These are phyloP conservation scores for Stylophora pistillata DNA, from an alignment of 64 coral and sea anemone species.

Conservation along the genomic window DNA sequence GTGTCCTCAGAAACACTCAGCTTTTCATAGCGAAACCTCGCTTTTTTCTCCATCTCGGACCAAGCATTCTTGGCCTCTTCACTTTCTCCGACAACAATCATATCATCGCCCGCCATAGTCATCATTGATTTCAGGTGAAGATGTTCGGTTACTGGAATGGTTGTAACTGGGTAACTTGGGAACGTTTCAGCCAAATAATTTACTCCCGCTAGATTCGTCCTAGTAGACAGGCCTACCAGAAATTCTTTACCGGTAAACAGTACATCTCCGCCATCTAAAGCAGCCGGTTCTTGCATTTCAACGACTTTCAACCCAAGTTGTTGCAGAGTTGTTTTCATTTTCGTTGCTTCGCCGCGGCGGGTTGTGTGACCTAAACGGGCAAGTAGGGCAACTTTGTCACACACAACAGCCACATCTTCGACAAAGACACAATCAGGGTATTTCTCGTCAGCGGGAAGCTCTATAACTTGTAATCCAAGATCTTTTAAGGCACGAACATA, in stretches of 20 bases:
- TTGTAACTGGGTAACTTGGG: conserved; percentile 65
- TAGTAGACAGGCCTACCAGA: conserved; percentile 76
- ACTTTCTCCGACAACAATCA: conserved; percentile 55
- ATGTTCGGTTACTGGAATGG: conserved; percentile 47
- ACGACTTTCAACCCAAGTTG: conserved; percentile 62
- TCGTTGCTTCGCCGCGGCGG: conserved; percentile 69
- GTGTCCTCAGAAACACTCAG: conserved; percentile 62
- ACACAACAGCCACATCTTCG: conserved; percentile 86
- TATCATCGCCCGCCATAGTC: conserved; percentile 76
- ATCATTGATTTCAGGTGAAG: conserved; percentile 86
- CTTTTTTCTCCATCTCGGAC: conserved; percentile 57
- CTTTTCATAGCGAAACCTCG: conserved; percentile 67
- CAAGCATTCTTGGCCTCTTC: conserved; percentile 49
- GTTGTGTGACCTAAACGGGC: conserved; percentile 59
- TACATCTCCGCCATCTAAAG: conserved; percentile 91
- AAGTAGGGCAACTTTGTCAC: conserved; percentile 71
- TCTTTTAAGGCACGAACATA: conserved; percentile 81
- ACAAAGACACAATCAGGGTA: conserved; percentile 98
- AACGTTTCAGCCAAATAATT: conserved; percentile 63
- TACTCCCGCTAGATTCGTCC: conserved; percentile 74
- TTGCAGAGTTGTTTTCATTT: conserved; percentile 57
- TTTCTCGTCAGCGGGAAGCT: conserved; percentile 65
- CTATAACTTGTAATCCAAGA: conserved; percentile 75
- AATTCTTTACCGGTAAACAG: conserved; percentile 94
- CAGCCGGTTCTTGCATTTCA: conserved; percentile 79